Base-by-base conservation (phyloP, 2,113 vertebrate genomes). In the Cottus gobio region DNA sequence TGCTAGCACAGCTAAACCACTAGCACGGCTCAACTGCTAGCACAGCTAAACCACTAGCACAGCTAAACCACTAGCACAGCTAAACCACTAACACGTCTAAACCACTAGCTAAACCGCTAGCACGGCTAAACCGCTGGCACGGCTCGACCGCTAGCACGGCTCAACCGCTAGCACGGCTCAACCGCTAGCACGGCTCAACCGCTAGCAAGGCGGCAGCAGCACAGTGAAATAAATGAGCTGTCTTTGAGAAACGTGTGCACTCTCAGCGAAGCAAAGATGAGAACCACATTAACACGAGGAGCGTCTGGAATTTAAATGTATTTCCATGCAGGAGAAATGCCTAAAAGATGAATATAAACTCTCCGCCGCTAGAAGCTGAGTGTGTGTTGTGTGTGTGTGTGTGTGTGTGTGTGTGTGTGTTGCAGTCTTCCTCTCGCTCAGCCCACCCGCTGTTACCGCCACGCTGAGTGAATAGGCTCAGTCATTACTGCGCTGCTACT, bases 401-500 rank as follows among this genome's bases (percentile, higher is more conserved):
- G 48, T 16, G 57, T 58, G 50, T 60, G 7, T 75, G 73, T 79
- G 67, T 58, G 64, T 72, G 39, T 82, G 36, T 26, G n/a, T 50
- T 70, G 82, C 46, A 54, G 70, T 87, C 83, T 82, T 78, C 71
- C 75, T 67, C 57, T 15, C 18, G 8, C 39, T 31, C 76, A 22
- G 82, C 82, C 88, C 89, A 63, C 90, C 84, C 57, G 36, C 87
- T 56, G 85, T 48, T 88, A 3, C 75, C 69, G 56, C 79, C 92
- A 92, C 66, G 85, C 93, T 92, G 93, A 9, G 91, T 64, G 87
- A 92, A 92, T 83, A 79, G 85, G 83, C 89, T 91, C 87, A 79
- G 87, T 93, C 91, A 94, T 94, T 92, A 93, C 86, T 83, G 85
- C 26, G 85, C 86, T 83, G 85, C 88, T 82, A 37, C 84, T 69